Evolutionary conservation across 2,797 vertebrate genomes (phyloP).

Genomic region (Semotilus atromaculatus): DNA sequence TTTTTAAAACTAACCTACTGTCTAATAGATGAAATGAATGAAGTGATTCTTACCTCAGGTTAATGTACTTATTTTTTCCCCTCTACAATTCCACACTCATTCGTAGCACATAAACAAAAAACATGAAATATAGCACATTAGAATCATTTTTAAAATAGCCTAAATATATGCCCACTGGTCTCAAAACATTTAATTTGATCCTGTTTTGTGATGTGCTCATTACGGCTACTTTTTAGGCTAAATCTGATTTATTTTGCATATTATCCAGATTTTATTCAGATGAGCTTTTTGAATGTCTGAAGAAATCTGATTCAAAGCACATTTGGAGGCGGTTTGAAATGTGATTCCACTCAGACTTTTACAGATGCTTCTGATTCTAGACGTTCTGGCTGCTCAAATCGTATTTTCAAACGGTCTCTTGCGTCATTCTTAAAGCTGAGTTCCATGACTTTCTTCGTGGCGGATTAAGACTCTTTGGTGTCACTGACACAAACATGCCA

Average conservation of each 20-base stretch:
- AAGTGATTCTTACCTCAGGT: neutral
- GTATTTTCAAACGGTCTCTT: neutral
- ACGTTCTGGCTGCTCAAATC: neutral
- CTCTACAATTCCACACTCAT: neutral
- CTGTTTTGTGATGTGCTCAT: neutral
- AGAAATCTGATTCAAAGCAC: no score
- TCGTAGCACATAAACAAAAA: neutral
- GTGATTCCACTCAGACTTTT: neutral
- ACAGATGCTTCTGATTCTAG: neutral
- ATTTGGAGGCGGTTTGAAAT: neutral
- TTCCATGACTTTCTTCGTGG: no score
- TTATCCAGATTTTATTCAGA: neutral
- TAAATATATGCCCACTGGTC: neutral
- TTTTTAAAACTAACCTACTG: neutral
- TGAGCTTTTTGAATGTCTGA: neutral
- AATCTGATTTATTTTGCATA: neutral
- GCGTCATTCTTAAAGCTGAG: neutral
- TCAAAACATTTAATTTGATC: neutral
- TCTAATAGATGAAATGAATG: conserved; percentile 18
- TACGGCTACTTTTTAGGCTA: neutral
- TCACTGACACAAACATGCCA: no score
- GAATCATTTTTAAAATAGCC: neutral
- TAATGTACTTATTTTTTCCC: neutral
- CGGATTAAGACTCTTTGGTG: no score
- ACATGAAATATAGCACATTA: neutral